Evolutionary conservation across 2,888 invertebrate genomes (phyloP).

Genomic region (Patella depressa): DNA sequence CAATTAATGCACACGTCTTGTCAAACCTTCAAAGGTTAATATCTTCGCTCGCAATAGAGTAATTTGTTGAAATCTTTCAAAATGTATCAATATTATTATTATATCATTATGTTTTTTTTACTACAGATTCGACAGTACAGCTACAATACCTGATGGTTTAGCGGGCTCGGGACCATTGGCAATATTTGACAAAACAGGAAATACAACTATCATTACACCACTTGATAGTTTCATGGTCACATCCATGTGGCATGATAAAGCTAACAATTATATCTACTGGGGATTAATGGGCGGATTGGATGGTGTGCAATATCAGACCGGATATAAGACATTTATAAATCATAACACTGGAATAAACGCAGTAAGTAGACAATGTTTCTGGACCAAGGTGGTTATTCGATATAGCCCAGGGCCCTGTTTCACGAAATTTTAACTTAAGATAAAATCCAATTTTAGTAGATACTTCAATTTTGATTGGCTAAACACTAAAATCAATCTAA

Average conservation of each 20-base stretch:
- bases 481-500: too few relatives aligned
- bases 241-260: conserved; percentile 40
- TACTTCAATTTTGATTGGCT: too few relatives aligned
- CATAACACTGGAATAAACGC: conserved; percentile 47
- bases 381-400: too few relatives aligned
- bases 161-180: conserved; percentile 44
- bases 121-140: neutral
- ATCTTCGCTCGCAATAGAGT: too few relatives aligned
- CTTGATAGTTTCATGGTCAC: conserved; percentile 47
- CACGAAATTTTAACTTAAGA: too few relatives aligned
- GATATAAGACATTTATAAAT: conserved; percentile 44
- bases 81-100: too few relatives aligned
- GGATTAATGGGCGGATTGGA: conserved; percentile 53
- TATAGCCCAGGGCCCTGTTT: too few relatives aligned
- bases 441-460: too few relatives aligned
- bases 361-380: conserved; percentile 26
- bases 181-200: conserved; percentile 41
- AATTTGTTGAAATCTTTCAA: too few relatives aligned
- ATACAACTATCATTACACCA: conserved; percentile 39
- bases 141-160: conserved; percentile 37
- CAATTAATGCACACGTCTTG: too few relatives aligned
- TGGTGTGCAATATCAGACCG: conserved; percentile 41
- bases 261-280: conserved; percentile 39
- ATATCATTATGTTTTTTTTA: too few relatives aligned
- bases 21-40: too few relatives aligned